Evolutionary conservation across 2,888 invertebrate species (phyloP), one percentile per base, ranked within the genome.

Genomic region (Adelphocoris suturalis): DNA sequence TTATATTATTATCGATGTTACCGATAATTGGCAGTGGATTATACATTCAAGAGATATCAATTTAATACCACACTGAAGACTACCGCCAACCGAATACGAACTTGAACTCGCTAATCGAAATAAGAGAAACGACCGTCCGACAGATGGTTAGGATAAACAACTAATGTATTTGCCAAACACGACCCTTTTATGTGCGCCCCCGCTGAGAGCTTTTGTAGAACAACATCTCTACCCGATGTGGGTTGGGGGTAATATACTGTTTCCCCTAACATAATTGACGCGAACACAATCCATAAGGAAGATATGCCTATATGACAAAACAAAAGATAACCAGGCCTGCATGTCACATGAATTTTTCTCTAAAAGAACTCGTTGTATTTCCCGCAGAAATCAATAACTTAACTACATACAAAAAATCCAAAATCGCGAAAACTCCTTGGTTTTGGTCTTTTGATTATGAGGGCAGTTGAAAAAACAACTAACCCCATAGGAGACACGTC

Each of bases 171-270:
- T n/a, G 14, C n/a, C 61, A 9, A 61, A 61, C 61, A 61, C 61
- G n/a, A 19, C 68, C 68, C 57, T 57, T 57, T 68, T 68, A 68
- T 68, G 23, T 12, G 68, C 11, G 27, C 68, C 68, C 68, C 68
- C 19, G 68, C 68, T 68, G 68, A 68, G 68, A 57, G 57, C 57
- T 57, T 57, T 57, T 57, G 57, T 57, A 57, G 16, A 57, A 16
- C 19, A n/a, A n/a, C 57, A n/a, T 57, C 57, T 57, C 57, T n/a
- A 16, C 57, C 12, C 68, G 23, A 57, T 27, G 68, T 68, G 68
- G 27, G 68, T 23, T 27, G 23, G 27, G 23, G 11, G 23, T 23
- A 68, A 68, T 23, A 27, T 52, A 52, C 14, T 3, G 12, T 1
- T 11, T 11, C 52, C 52, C 1, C 12, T 3, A 5, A 5, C 52